Evolutionary conservation across 2,888 invertebrate genomes (phyloP).

Genomic region (Sphecodes monilicornis): DNA sequence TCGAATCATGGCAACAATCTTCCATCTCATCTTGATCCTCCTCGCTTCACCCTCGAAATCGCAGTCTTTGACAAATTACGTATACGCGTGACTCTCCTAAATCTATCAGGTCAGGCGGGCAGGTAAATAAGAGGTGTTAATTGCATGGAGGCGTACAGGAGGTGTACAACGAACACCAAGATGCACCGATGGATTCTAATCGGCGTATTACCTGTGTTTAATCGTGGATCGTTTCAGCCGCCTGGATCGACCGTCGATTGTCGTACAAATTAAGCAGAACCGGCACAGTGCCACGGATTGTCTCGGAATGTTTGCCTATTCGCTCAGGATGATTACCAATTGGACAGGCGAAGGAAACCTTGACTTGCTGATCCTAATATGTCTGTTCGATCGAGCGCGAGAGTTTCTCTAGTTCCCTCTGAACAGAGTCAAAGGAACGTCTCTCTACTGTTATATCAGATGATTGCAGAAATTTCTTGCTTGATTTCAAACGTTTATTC

Average conservation of each 20-base stretch:
- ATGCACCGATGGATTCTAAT: constrained; percentile 17
- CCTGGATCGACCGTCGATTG: constrained; percentile 14
- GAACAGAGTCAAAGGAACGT: not conserved
- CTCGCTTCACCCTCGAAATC: not conserved
- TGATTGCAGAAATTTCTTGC: no score
- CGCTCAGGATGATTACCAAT: not conserved
- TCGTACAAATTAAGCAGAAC: constrained; percentile 38
- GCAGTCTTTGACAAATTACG: not conserved
- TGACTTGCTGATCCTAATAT: not conserved
- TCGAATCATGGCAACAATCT: not conserved
- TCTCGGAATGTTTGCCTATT: not conserved
- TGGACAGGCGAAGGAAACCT: not conserved
- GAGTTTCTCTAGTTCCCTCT: not conserved
- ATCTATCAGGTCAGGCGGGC: not conserved
- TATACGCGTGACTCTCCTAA: not conserved
- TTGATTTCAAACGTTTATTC: no score
- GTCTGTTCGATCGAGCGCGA: not conserved
- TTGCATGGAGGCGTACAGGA: not conserved
- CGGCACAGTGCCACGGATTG: not conserved
- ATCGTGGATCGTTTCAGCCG: constrained; percentile 39
- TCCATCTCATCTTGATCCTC: not conserved
- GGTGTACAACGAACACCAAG: not conserved
- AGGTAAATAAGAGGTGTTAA: constrained; percentile 9
- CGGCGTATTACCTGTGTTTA: constrained; percentile 32
- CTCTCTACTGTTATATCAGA: no score